Evolutionary conservation across 2,113 vertebrate genomes (phyloP).

Genomic region (Rhinogobius similis): DNA sequence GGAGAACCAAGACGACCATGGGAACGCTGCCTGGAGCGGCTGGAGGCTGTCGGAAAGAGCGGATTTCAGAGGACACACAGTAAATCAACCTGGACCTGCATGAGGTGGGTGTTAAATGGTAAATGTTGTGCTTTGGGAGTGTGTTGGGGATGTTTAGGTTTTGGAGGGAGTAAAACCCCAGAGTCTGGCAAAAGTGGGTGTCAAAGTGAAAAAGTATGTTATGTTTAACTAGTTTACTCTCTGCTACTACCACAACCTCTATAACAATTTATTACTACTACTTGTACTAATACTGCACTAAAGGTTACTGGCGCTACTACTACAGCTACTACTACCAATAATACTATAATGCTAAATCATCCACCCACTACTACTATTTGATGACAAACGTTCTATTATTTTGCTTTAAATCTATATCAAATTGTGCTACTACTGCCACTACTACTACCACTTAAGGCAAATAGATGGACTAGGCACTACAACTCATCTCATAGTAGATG

Average conservation of each 20-base stretch:
- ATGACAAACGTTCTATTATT: too few species aligned
- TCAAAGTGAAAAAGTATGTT: neutral
- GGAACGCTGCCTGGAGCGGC: constrained; percentile 34
- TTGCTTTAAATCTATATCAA: too few species aligned
- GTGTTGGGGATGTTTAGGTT: constrained; percentile 30
- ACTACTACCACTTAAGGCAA: too few species aligned
- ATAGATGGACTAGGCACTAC: too few species aligned
- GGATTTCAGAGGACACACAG: constrained; percentile 26
- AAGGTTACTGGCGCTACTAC: neutral
- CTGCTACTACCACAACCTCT: neutral
- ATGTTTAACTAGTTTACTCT: neutral
- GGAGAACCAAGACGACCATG: constrained; percentile 33
- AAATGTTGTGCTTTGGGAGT: neutral
- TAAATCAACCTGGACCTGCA: constrained; percentile 40
- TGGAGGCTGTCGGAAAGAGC: constrained; percentile 28
- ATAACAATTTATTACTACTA: too few species aligned
- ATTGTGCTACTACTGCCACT: too few species aligned
- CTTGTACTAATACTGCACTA: neutral
- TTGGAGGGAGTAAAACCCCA: constrained; percentile 4
- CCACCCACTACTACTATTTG: neutral
- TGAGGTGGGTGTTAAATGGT: constrained; percentile 21
- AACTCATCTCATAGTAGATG: too few species aligned
- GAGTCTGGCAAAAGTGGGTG: neutral
- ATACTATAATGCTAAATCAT: neutral
- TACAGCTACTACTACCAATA: too few species aligned